Evolutionary conservation across 2,888 invertebrate species (phyloP), one percentile per base, ranked within the genome.

Genomic region (Seira ritae): DNA sequence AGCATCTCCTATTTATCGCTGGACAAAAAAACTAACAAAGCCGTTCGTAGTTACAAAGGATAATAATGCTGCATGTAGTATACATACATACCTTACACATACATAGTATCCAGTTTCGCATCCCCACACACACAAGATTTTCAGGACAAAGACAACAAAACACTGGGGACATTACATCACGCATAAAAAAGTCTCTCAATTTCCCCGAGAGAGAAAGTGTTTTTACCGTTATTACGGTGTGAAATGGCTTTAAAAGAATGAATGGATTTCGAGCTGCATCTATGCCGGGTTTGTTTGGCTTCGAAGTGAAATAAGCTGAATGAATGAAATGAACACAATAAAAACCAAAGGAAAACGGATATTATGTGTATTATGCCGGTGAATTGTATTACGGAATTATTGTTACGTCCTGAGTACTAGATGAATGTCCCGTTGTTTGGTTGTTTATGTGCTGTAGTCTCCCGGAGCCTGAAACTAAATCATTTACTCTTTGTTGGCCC

Each of bases 91-190:
- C n/a, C n/a, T n/a, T n/a, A n/a, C n/a, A n/a, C n/a, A n/a, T n/a
- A n/a, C n/a, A n/a, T n/a, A n/a, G n/a, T n/a, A n/a, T n/a, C n/a
- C n/a, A n/a, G n/a, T n/a, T n/a, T n/a, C n/a, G n/a, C n/a, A n/a
- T n/a, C n/a, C n/a, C n/a, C n/a, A n/a, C n/a, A n/a, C n/a, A n/a
- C n/a, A n/a, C n/a, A n/a, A n/a, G n/a, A n/a, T n/a, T n/a, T n/a
- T n/a, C n/a, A n/a, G 37, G 50, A 46, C 65, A 78, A 78, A 70
- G 42, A 71, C 20, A 46, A 78, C 78, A 78, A 62, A 46, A 70
- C 46, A 46, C 31, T n/a, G 60, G 60, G 60, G 60, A 60, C 60
- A 60, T 15, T n/a, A 60, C 60, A 60, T 60, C 17, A 60, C 17
- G 60, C 60, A 60, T 60, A 17, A 60, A 60, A n/a, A 15, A n/a